A percentile compares a stretch with the other conserved stretches of the same genome.
Evolutionary conservation across 2,113 vertebrate species (phyloP).

Genomic region (Noctilio leporinus): DNA sequence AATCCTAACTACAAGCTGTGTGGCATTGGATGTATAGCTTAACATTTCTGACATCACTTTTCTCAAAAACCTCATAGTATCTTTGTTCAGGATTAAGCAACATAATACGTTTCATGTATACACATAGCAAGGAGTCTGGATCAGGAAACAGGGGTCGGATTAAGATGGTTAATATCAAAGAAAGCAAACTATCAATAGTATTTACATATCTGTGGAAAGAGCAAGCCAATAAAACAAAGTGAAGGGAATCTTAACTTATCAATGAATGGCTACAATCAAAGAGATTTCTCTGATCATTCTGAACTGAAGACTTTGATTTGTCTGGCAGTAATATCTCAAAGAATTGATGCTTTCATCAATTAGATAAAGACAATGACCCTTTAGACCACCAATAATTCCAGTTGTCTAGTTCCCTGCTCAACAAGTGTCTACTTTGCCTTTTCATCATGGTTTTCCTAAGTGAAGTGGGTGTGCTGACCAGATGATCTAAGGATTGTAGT

Average conservation of each 20-base stretch:
- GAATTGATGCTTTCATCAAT: not conserved
- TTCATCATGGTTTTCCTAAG: not conserved
- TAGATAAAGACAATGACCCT: not conserved
- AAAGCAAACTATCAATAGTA: not conserved
- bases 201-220: not conserved
- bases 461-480: not conserved
- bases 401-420: not conserved
- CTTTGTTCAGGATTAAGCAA: not conserved
- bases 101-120: not conserved
- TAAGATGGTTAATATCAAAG: not conserved
- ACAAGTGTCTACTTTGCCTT: not conserved
- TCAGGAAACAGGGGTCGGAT: not conserved
- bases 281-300: not conserved
- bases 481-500: not conserved
- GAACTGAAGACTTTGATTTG: not conserved
- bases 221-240: not conserved
- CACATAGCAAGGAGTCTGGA: not conserved
- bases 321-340: not conserved
- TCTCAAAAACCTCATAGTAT: not conserved
- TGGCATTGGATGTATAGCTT: not conserved
- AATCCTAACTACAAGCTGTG: not conserved
- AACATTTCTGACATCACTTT: not conserved
- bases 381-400: not conserved
- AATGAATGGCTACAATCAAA: not conserved
- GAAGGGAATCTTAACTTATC: not conserved